Evolutionary conservation across 2,888 invertebrate species (phyloP), one percentile per base, ranked within the genome.

Genomic region (Fragum fragum): DNA sequence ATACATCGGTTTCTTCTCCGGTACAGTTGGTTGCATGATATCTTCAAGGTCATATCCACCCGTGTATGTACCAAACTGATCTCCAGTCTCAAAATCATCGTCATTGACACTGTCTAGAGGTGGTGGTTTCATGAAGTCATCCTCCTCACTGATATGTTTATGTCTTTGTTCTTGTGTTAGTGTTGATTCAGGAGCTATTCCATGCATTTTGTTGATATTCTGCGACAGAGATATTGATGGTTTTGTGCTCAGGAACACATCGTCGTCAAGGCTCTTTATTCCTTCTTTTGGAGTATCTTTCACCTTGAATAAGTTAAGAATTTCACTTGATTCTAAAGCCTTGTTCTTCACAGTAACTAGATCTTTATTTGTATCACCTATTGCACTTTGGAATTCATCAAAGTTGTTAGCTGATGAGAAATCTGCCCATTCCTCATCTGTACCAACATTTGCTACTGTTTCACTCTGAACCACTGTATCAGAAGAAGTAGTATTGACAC

Each of bases 1-100:
- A 76, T 85, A 87, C 21, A 81, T 36, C 59, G 84, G 82, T 59
- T 86, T 87, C 59, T 81, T 79, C n/a, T 82, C 77, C 39, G 72
- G 72, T 0, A 71, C 28, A n/a, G 76, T 79, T 47, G 81, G 78
- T 68, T 87, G 83, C 29, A 89, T 80, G 21, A 90, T 83, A 72
- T 91, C 89, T 69, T 91, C 91, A 21, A 91, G 82, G 57, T 91
- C 91, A 73, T 90, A 90, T 1, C 91, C 91, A 42, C 90, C 83
- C n/a, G 90, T 87, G 52, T 88, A 91, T 16, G 84, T 80, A 36
- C 88, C 89, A 75, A 83, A 87, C 2, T 90, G 88, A 59, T 92
- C 91, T 63, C 89, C 87, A 9, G 88, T 83, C 6, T 89, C 89
- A 7, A 86, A 89, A 36, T 83, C 76, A 16, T 90, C 87, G 11